These are phyloP conservation scores for Intellagama lesueurii DNA, from an alignment of 2,797 vertebrate species.

Conservation along the genomic window DNA sequence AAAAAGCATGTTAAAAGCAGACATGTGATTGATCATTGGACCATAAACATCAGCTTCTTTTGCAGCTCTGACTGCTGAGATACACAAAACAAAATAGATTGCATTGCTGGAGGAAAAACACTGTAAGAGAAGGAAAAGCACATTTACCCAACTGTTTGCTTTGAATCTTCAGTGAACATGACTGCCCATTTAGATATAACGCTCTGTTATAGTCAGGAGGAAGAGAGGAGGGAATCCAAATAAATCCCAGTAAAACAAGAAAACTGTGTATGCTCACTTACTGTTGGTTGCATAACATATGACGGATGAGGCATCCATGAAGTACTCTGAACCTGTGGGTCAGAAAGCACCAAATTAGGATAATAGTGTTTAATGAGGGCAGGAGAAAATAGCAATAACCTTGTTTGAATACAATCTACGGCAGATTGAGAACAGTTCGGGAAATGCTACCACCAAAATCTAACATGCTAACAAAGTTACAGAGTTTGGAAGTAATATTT, in stretches of 20 bases:
- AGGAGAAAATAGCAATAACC: neutral
- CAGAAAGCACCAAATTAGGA: constrained; percentile 79
- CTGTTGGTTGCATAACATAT: constrained; percentile 99
- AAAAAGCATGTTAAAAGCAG: no score
- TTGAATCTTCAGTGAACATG: neutral
- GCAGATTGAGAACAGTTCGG: neutral
- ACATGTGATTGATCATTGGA: no score
- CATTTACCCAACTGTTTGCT: no score
- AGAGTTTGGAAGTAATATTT: neutral
- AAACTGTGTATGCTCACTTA: constrained; percentile 84
- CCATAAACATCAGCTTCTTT: no score
- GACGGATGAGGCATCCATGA: constrained; percentile 99
- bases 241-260: constrained; percentile 59
- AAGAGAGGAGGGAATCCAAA: constrained; percentile 30
- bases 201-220: neutral
- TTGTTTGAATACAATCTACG: neutral
- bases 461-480: neutral
- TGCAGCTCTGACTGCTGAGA: no score
- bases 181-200: constrained; percentile 48
- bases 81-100: no score
- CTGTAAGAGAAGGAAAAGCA: no score
- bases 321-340: constrained; percentile 95
- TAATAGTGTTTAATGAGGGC: constrained; percentile 34
- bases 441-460: neutral
- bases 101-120: no score